Evolutionary conservation across 2,888 invertebrate genomes (phyloP), one percentile per base, ranked within the genome.

Genomic region (Sacculina carcini): DNA sequence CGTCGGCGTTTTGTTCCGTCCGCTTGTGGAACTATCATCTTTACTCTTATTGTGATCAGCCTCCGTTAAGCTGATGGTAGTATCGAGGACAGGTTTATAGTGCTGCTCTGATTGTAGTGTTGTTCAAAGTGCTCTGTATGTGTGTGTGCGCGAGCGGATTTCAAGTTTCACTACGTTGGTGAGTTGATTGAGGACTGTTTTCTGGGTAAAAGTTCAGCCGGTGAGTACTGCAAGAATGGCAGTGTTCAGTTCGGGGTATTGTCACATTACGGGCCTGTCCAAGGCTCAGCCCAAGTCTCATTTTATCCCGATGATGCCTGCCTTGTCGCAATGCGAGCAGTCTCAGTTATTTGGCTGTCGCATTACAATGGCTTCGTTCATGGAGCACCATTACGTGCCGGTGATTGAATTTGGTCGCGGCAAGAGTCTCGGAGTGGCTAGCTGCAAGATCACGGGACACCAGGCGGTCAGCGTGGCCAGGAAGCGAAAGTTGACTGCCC

Each of bases 311-410:
- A 16, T 44, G 19, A 44, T 44, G 44, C 44, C 44, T 2, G 28
- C 19, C 16, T 10, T 44, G 9, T 44, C 44, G 16, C 28, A 44
- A 12, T 28, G 5, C 26, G 44, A 44, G 26, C 44, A 44, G 28
- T 16, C 28, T 4, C 44, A 16, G 9, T 28, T 44, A 10, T 28
- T 44, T 19, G 44, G 44, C 28, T 79, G 81, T 66, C 74, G 78
- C 58, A 78, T 82, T 59, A 81, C 80, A 48, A 79, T 79, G 52
- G 79, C 55, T 24, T 55, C 56, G n/a, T 55, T 57, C 5, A 56
- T 58, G 39, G 51, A 52, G 6, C 61, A 61, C 51, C 54, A 59
- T 36, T 62, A 59, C 55, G 54, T 58, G 21, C 62, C 62, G 9
- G 48, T 60, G 12, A 55, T 60, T 40, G 58, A 58, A 48, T 55